Evolutionary conservation across 2,113 vertebrate genomes (phyloP).

Genomic region (Lamprotornis superbus): DNA sequence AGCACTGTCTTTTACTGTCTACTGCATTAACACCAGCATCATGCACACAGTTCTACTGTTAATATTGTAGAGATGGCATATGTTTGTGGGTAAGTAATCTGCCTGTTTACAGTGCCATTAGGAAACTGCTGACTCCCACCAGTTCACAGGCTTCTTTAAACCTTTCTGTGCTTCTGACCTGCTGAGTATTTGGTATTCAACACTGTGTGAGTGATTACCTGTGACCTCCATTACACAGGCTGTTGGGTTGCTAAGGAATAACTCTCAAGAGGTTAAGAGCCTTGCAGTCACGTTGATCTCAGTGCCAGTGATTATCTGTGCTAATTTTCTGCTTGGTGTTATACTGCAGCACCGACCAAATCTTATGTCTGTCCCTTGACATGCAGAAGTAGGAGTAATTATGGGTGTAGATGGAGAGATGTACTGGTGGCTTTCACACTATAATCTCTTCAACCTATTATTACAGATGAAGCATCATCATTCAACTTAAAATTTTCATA

Average conservation of each 20-base stretch:
- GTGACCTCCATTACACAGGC: neutral
- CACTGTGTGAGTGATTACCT: neutral
- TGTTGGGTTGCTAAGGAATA: slow-evolving; percentile 31
- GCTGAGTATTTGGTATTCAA: slow-evolving; percentile 14
- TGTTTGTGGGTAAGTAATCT: neutral
- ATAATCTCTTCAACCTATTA: neutral
- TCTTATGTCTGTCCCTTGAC: neutral
- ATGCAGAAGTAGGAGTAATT: neutral
- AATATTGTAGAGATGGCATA: neutral
- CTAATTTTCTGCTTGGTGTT: neutral
- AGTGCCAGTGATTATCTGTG: neutral
- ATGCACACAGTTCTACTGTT: neutral
- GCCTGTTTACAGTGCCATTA: slow-evolving; percentile 10
- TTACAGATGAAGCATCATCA: neutral
- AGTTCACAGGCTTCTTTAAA: neutral
- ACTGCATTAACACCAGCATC: neutral
- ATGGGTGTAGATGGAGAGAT: neutral
- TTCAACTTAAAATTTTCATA: neutral
- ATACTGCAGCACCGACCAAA: neutral
- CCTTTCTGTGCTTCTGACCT: neutral
- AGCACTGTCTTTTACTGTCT: neutral
- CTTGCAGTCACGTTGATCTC: neutral
- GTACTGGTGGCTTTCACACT: neutral
- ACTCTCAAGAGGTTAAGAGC: neutral
- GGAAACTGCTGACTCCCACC: neutral